These are phyloP conservation scores for Benitochromis conjunctus DNA, from an alignment of 2,113 vertebrate species.

Conservation along the genomic window DNA sequence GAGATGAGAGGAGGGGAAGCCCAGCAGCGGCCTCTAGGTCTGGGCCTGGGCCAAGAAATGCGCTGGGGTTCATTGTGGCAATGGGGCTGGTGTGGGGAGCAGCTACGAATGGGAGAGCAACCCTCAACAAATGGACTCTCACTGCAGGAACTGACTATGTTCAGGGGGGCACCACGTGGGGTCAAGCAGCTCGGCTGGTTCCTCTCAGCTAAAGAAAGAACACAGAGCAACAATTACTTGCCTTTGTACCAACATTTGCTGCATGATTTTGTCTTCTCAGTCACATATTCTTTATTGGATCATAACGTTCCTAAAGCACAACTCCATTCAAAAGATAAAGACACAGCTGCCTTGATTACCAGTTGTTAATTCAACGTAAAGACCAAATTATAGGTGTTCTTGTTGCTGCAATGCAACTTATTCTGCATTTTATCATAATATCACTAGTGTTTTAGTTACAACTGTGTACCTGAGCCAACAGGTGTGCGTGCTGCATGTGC, in stretches of 20 bases:
- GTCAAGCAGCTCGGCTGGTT: constrained; percentile 75
- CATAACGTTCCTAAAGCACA: background rate
- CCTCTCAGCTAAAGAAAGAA: constrained; percentile 68
- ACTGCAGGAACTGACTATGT: constrained; percentile 51
- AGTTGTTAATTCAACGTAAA: background rate
- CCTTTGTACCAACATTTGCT: background rate
- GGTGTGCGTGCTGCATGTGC: constrained; percentile 76
- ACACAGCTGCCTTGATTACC: background rate
- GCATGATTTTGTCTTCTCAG: background rate
- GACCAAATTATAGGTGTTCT: background rate
- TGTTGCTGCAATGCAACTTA: background rate
- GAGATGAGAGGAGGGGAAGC: constrained; percentile 77
- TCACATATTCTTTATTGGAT: background rate
- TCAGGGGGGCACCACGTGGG: constrained; percentile 73
- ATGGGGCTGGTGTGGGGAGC: constrained; percentile 73
- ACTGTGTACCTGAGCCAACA: constrained; percentile 75
- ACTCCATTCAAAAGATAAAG: background rate
- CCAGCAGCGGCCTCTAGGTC: constrained; percentile 66
- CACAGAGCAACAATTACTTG: background rate
- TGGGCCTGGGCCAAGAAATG: constrained; percentile 14
- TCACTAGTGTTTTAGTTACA: background rate
- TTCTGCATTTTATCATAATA: background rate
- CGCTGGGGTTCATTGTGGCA: background rate
- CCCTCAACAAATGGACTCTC: constrained; percentile 88
- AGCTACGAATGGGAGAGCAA: constrained; percentile 89